A percentile compares a stretch with the other conserved stretches of the same genome.
Conservation (phyloP, 1,140 invertebrate species). For the Drosophila sulfurigaster region DNA sequence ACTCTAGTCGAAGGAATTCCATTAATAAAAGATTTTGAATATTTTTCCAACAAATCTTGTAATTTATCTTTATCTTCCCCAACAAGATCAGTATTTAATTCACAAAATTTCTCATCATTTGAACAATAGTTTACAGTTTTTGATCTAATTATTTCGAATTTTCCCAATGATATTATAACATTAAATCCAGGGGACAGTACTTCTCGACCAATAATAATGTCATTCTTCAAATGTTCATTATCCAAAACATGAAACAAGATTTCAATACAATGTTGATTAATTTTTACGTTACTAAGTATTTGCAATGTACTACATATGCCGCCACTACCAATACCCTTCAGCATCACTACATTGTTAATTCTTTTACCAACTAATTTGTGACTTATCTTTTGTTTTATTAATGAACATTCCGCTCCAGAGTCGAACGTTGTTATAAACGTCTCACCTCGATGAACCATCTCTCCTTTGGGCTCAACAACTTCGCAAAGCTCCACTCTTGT, state of each 20-base stretch:
- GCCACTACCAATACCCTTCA: slow-evolving; percentile 2
- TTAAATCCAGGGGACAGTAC: slow-evolving; percentile 29
- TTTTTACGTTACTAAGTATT: slow-evolving; percentile 15
- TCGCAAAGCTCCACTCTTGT: slow-evolving; percentile 23
- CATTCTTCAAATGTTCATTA: slow-evolving; percentile 38
- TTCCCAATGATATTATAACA: slow-evolving; percentile 20
- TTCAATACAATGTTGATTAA: slow-evolving; percentile 38
- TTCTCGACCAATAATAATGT: slow-evolving; percentile 50
- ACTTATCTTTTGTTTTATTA: slow-evolving; percentile 5
- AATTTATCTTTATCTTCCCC: no score
- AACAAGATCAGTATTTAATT: no score
- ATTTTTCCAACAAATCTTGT: no score
- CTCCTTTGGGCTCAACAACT: slow-evolving; percentile 28
- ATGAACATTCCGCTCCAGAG: slow-evolving; percentile 7
- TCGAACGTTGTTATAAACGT: slow-evolving; percentile 18
- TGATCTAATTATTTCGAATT: slow-evolving; percentile 44
- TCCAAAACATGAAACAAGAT: slow-evolving; percentile 44
- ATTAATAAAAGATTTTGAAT: no score
- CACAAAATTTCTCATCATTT: no score
- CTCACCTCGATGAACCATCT: slow-evolving; percentile 22
- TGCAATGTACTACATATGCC: slow-evolving; percentile 21
- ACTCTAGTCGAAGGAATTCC: slow-evolving; percentile 17
- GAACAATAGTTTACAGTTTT: no score
- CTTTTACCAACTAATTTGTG: not conserved
- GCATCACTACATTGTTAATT: slow-evolving; percentile 6